Evolutionary conservation across 1,140 invertebrate genomes (phyloP), one percentile per base, ranked within the genome.

Genomic region (Caerostris extrusa): DNA sequence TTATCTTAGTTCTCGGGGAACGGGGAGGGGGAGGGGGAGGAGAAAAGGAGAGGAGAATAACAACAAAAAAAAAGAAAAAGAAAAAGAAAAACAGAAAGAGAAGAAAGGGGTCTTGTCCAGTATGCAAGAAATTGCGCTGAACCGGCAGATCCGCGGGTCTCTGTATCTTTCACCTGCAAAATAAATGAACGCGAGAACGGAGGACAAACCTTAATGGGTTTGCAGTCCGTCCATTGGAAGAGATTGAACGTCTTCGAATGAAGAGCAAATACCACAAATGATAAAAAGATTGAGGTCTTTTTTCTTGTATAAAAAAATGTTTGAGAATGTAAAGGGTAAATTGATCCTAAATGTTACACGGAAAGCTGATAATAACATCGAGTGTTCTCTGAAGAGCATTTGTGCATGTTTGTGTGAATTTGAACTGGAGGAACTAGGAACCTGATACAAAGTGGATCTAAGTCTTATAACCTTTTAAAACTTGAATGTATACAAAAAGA

Each of bases 91-190:
- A 53, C 50, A 83, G 55, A 83, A 83, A 2, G 55, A 83, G n/a
- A 3, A 8, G 34, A 3, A 14, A 8, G 58, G 14, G 17, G 53
- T 56, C 19, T 67, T n/a, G 57, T 50, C 64, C 87, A 19, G 58
- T 89, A 89, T 89, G 87, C 87, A 89, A 71, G 87, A 89, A 89
- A 89, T 71, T 89, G 87, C 87, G 87, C 87, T 57, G 87, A 89
- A 69, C 50, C 34, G 53, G 87, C 87, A 69, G 64, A 55, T 89
- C n/a, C 67, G 19, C 14, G 56, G 17, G 34, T 77, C 71, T 17
- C 50, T 3, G 64, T 64, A 89, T 89, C 87, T 89, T 89, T 89
- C 87, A 89, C 64, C 87, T 71, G 0, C n/a, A 17, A 89, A 89
- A 89, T 89, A 89, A 89, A 89, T 89, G 87, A 89, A 89, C 14